Evolutionary conservation across 2,797 vertebrate species (phyloP), one percentile per base, ranked within the genome.

Genomic region (Ficedula albicollis): DNA sequence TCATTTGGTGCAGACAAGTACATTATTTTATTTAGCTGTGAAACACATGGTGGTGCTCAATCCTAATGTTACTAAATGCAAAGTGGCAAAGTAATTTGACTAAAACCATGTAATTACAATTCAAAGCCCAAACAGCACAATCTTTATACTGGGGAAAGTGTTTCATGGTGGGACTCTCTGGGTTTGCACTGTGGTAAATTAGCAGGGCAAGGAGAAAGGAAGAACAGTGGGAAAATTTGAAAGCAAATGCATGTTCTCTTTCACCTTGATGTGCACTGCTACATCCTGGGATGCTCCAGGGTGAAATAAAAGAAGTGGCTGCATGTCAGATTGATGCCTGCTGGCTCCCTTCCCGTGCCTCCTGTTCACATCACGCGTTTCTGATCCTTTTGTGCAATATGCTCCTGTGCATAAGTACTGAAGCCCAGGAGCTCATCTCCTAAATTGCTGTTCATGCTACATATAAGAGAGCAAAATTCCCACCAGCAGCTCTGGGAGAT

Each of bases 11-110:
- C 41, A 62, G 52, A 63, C 44, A 79, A 91, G 68, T 48, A 81
- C 0, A 3, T 82, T 8, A 18, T 79, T 92, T 86, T 69, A 66
- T 36, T 86, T 91, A 87, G 70, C 88, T 87, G 38, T 82, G 78
- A 79, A 96, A 97, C 90, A 5, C 92, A 90, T 56, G 92, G 93
- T 89, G 93, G 94, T 95, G 92, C 95, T 97, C 92, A 92, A 80
- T 87, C 86, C 92, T 79, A 93, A 90, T 49, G 4, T 23, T 84
- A 58, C 63, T 74, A 84, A 85, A 60, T 41, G 32, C 63, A 79
- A 56, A 94, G 63, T 56, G 23, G 36, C 63, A 39, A 79, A 85
- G 26, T 52, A 58, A 91, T 89, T 89, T 75, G 22, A 38, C 43
- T 67, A 56, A 67, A 25, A 73, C 29, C 19, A 6, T 46, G 5